phyloP scores from a whole-genome alignment of 2,888 invertebrate genomes.

The Argyresthia goedartella region DNA sequence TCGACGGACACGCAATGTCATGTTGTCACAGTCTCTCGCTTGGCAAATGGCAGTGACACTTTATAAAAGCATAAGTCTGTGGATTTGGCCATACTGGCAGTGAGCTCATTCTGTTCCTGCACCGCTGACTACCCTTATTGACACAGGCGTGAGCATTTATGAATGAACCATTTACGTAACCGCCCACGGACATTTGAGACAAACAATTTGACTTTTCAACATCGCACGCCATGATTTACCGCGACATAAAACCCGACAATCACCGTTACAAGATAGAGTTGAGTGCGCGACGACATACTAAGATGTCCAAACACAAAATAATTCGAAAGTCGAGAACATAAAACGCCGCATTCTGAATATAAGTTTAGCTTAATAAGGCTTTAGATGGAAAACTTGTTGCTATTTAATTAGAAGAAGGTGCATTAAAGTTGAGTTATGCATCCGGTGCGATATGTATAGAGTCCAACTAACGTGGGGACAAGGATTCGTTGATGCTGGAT shows the following conservation, averaged over 20 bases:
- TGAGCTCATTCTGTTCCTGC: too few relatives aligned
- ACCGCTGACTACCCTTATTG: too few relatives aligned
- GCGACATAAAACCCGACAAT: not conserved
- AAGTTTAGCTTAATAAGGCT: constrained; percentile 2
- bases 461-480: not conserved
- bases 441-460: constrained; percentile 31
- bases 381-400: constrained; percentile 1
- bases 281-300: not conserved
- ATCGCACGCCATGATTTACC: not conserved
- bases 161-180: too few relatives aligned
- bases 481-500: not conserved
- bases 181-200: too few relatives aligned
- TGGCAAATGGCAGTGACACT: too few relatives aligned
- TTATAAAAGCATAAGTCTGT: too few relatives aligned
- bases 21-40: too few relatives aligned
- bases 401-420: constrained; percentile 5
- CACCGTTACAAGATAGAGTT: not conserved
- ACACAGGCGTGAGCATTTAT: too few relatives aligned
- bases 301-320: constrained; percentile 1
- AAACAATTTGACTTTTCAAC: not conserved
- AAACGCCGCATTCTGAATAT: not conserved
- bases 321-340: constrained; percentile 5
- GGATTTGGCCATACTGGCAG: too few relatives aligned
- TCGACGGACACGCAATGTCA: too few relatives aligned
- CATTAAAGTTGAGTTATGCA: constrained; percentile 42